These are phyloP conservation scores for Hipposideros larvatus DNA, from an alignment of 2,797 vertebrate species.

Conservation along the genomic window DNA sequence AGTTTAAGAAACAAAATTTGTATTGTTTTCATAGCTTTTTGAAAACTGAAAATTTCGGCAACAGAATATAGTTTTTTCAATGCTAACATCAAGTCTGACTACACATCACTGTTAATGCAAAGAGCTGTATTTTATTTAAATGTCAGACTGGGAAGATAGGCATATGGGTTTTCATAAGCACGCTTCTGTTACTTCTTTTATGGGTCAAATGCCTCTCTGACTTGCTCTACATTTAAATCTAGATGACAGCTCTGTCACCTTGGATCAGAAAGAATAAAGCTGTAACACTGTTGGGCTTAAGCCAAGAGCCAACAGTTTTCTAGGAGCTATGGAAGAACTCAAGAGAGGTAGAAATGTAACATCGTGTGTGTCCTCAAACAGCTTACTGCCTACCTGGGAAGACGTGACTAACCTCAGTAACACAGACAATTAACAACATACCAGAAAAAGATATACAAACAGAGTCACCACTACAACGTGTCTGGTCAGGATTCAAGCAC, in stretches of 20 bases:
- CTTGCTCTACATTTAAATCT: conserved; percentile 28
- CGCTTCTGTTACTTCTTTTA: background rate
- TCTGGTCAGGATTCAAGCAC: background rate
- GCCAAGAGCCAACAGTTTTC: background rate
- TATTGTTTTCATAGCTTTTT: conserved; percentile 19
- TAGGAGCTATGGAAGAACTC: background rate
- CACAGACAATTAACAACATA: background rate
- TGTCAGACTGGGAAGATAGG: background rate
- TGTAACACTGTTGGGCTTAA: background rate
- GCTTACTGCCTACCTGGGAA: background rate
- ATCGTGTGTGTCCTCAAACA: background rate
- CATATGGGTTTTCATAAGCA: background rate
- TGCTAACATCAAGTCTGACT: background rate
- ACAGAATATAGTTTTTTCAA: background rate
- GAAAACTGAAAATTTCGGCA: background rate
- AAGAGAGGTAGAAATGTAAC: background rate
- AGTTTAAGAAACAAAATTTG: conserved; percentile 38
- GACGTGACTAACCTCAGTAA: background rate
- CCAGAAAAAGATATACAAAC: background rate
- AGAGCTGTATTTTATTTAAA: background rate
- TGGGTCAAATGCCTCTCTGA: background rate
- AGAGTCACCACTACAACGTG: background rate
- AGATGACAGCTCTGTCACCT: background rate
- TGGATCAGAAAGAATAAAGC: background rate
- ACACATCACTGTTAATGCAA: background rate